A percentile compares a stretch with the other conserved stretches of the same genome.
phyloP scores from a whole-genome alignment of 1,140 invertebrate genomes.

The Hypsibius dujardini region DNA sequence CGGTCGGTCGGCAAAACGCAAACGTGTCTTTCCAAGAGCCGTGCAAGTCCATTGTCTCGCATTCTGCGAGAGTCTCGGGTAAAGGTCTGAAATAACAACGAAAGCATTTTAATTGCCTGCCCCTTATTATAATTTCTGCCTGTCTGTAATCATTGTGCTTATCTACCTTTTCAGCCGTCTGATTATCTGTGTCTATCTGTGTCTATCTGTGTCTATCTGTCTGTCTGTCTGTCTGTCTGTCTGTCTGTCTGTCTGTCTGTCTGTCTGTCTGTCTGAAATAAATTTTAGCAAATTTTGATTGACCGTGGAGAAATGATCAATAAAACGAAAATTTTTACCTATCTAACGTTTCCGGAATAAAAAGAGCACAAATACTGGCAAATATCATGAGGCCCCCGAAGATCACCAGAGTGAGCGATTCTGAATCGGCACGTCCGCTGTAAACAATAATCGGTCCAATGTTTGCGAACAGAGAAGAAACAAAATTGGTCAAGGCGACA shows the following conservation, averaged over 20 bases:
- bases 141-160: neutral
- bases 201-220: neutral
- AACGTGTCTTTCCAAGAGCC: no score
- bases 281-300: no score
- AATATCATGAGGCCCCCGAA: conserved; percentile 5
- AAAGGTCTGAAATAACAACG: neutral
- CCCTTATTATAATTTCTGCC: neutral
- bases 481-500: neutral
- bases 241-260: no score
- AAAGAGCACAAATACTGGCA: conserved; percentile 13
- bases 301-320: no score
- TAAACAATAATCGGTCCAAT: conserved; percentile 9
- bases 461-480: neutral
- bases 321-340: no score
- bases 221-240: no score
- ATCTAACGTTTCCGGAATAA: conserved; percentile 6
- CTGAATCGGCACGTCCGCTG: neutral
- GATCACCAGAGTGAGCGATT: neutral
- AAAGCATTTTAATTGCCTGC: neutral
- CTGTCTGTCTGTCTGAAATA: no score
- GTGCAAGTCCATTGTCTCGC: neutral
- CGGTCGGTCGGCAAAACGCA: no score
- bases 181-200: neutral
- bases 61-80: neutral
- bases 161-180: neutral